These are phyloP conservation scores for Physeter macrocephalus DNA, from an alignment of 2,113 vertebrate genomes.

Conservation along the genomic window DNA sequence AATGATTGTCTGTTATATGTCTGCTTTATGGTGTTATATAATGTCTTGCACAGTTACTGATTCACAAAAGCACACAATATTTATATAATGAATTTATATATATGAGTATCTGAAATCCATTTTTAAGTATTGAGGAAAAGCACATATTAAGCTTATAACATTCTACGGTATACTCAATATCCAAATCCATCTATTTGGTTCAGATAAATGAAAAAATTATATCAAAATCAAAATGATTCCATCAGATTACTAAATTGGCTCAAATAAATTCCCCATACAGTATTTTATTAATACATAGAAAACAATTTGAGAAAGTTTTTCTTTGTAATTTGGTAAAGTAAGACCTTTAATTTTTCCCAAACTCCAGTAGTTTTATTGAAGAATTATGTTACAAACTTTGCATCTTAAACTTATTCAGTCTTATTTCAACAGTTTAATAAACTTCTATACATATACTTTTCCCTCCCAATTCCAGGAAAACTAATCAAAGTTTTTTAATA, in stretches of 20 bases:
- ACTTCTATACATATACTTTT: background rate
- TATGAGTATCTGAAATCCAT: background rate
- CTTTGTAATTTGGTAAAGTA: background rate
- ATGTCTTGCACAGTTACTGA: background rate
- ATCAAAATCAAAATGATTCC: background rate
- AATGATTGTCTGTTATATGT: background rate
- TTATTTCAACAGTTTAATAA: background rate
- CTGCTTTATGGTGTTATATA: background rate
- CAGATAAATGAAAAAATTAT: background rate
- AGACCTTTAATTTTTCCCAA: background rate
- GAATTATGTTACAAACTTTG: background rate
- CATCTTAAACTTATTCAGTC: background rate
- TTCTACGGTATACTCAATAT: background rate
- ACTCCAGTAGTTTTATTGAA: background rate
- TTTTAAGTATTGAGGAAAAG: background rate
- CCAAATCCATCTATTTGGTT: background rate
- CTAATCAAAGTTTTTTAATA: constrained; percentile 32
- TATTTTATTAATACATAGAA: background rate
- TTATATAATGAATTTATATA: background rate
- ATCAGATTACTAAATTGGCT: background rate
- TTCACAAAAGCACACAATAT: background rate
- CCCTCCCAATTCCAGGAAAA: constrained; percentile 14
- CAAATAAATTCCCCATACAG: background rate
- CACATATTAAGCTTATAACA: background rate
- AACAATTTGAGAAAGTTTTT: background rate